Conservation (phyloP, 2,888 invertebrate species). For the Cyaniris semiargus region DNA sequence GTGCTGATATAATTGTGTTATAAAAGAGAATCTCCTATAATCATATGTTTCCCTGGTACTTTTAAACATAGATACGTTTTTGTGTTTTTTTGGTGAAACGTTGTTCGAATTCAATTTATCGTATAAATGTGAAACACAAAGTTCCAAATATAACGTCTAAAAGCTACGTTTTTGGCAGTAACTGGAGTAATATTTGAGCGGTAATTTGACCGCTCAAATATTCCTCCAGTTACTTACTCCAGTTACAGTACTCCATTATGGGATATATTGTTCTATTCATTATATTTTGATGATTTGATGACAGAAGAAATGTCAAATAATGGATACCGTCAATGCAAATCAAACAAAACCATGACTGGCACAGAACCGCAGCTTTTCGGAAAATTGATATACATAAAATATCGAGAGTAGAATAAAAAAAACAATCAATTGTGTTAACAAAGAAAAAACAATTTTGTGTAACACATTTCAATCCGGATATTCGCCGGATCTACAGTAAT, state of each 20-base stretch:
- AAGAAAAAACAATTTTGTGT: constrained; percentile 21
- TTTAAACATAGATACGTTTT: background rate
- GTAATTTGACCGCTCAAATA: background rate
- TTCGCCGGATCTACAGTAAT: constrained; percentile 16
- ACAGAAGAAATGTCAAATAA: background rate
- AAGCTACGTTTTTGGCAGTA: no score
- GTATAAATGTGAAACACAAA: background rate
- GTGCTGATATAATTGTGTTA: constrained; percentile 22
- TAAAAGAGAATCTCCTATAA: constrained; percentile 22
- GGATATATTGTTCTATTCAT: no score
- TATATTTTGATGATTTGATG: no score
- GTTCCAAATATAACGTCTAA: background rate
- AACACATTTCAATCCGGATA: constrained; percentile 25
- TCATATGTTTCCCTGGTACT: constrained; percentile 18
- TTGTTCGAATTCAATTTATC: background rate
- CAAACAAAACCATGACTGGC: background rate
- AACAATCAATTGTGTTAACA: constrained; percentile 1
- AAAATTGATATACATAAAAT: background rate
- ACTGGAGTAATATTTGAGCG: background rate
- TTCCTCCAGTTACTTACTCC: no score
- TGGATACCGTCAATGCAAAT: no score
- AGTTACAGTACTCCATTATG: no score
- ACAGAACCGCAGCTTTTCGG: background rate
- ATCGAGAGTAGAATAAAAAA: background rate
- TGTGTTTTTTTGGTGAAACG: background rate